Conservation (phyloP, 2,888 invertebrate genomes). For the Spilarctia lutea region DNA sequence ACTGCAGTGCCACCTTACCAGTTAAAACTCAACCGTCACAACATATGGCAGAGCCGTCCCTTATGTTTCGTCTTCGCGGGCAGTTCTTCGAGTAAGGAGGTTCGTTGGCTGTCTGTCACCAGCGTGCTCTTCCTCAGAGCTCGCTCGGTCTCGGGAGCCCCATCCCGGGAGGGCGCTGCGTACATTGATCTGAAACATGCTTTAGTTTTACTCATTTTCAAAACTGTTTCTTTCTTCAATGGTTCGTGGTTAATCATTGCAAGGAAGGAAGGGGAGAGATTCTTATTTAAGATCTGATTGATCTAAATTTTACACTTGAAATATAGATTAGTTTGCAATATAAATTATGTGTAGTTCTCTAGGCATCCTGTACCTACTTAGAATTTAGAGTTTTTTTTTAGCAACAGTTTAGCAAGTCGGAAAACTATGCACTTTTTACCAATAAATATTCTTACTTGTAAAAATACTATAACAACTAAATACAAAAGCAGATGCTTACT, state of each 20-base stretch:
- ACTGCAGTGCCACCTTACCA: constrained; percentile 57
- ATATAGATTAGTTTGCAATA: not conserved
- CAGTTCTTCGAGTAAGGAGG: constrained; percentile 52
- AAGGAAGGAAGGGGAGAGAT: not conserved
- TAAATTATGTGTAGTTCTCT: not conserved
- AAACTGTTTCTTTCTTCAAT: constrained; percentile 59
- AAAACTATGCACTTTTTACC: too few relatives aligned
- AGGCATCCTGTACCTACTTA: too few relatives aligned
- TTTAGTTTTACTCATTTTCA: constrained; percentile 68
- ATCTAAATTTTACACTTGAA: not conserved
- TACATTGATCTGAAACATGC: constrained; percentile 84
- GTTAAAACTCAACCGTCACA: constrained; percentile 84
- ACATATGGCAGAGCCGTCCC: constrained; percentile 81
- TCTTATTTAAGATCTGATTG: not conserved
- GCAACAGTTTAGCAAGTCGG: too few relatives aligned
- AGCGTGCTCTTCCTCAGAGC: constrained; percentile 60
- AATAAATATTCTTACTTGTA: not conserved
- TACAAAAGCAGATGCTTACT: not conserved
- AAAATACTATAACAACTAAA: not conserved
- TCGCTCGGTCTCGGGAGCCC: constrained; percentile 52
- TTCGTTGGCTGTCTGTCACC: constrained; percentile 50
- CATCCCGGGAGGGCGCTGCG: constrained; percentile 73
- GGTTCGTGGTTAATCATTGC: constrained; percentile 57
- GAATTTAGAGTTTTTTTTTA: too few relatives aligned
- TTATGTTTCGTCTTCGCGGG: constrained; percentile 71